phyloP scores from a whole-genome alignment of 2,888 invertebrate genomes.

The Aproaerema taeniolella region DNA sequence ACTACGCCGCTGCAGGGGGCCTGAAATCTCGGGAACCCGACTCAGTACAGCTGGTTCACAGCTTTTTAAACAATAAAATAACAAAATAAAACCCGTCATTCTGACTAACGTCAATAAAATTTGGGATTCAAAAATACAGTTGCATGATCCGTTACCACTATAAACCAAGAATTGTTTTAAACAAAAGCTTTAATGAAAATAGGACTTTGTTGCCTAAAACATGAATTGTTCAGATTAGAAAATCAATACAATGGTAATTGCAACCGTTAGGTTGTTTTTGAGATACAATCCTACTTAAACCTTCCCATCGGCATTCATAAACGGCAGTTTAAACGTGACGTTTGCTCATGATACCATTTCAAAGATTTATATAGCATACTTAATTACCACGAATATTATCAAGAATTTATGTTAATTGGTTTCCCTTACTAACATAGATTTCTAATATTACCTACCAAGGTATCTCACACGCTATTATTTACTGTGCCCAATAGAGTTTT shows the following conservation, averaged over 20 bases:
- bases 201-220: slow-evolving; percentile 25
- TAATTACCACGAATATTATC: not conserved
- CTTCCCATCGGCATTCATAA: slow-evolving; percentile 21
- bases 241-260: slow-evolving; percentile 41
- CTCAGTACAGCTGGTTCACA: slow-evolving; percentile 4
- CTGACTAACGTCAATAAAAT: slow-evolving; percentile 21
- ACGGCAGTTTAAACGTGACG: slow-evolving; percentile 23
- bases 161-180: slow-evolving; percentile 7
- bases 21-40: slow-evolving; percentile 17
- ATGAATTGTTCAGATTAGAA: slow-evolving; percentile 31
- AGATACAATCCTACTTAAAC: slow-evolving; percentile 14
- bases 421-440: slow-evolving; percentile 18
- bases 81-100: slow-evolving; percentile 21
- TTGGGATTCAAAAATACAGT: slow-evolving; percentile 17
- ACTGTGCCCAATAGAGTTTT: not conserved
- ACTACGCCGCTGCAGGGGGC: slow-evolving; percentile 41
- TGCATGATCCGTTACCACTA: slow-evolving; percentile 24
- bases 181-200: slow-evolving; percentile 25
- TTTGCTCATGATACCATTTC: slow-evolving; percentile 18
- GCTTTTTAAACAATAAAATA: slow-evolving; percentile 25
- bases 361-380: slow-evolving; percentile 1
- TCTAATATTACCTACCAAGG: slow-evolving; percentile 1
- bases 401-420: slow-evolving; percentile 12
- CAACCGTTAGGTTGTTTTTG: slow-evolving; percentile 28
- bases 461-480: not conserved